These are phyloP conservation scores for Agrypnia vestita DNA, from an alignment of 1,140 invertebrate species.

Conservation along the genomic window DNA sequence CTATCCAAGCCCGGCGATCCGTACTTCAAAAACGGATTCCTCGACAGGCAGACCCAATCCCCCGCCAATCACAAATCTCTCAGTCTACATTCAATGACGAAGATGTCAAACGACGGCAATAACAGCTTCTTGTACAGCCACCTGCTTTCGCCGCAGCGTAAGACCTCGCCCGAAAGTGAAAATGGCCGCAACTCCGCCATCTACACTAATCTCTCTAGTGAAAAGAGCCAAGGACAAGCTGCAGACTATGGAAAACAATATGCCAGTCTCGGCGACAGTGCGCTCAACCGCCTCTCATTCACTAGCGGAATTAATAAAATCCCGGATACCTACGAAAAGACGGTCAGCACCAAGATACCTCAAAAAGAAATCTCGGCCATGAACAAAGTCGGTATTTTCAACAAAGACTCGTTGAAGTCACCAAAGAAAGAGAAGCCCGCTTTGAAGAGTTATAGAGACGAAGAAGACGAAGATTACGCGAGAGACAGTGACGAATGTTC, in stretches of 20 bases:
- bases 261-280: slow-evolving; percentile 59
- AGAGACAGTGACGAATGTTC: slow-evolving; percentile 76
- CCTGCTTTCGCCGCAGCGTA: slow-evolving; percentile 64
- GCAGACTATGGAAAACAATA: slow-evolving; percentile 63
- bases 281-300: slow-evolving; percentile 60
- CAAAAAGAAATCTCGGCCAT: slow-evolving; percentile 65
- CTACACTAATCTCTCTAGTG: slow-evolving; percentile 63
- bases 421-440: slow-evolving; percentile 36
- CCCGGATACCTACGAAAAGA: slow-evolving; percentile 71
- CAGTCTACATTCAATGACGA: slow-evolving; percentile 69
- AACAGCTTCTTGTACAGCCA: slow-evolving; percentile 72
- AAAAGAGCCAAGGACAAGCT: slow-evolving; percentile 59
- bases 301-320: slow-evolving; percentile 71
- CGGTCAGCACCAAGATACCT: slow-evolving; percentile 67
- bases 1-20: slow-evolving; percentile 63
- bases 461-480: slow-evolving; percentile 74
- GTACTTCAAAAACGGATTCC: slow-evolving; percentile 63
- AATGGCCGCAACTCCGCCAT: slow-evolving; percentile 34
- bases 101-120: slow-evolving; percentile 68
- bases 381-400: slow-evolving; percentile 68
- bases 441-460: slow-evolving; percentile 60
- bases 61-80: slow-evolving; percentile 64
- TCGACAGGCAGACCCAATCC: slow-evolving; percentile 66
- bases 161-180: slow-evolving; percentile 18
- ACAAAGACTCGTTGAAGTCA: slow-evolving; percentile 63